phyloP scores from a whole-genome alignment of 2,113 vertebrate genomes.

The Caranx melampygus region DNA sequence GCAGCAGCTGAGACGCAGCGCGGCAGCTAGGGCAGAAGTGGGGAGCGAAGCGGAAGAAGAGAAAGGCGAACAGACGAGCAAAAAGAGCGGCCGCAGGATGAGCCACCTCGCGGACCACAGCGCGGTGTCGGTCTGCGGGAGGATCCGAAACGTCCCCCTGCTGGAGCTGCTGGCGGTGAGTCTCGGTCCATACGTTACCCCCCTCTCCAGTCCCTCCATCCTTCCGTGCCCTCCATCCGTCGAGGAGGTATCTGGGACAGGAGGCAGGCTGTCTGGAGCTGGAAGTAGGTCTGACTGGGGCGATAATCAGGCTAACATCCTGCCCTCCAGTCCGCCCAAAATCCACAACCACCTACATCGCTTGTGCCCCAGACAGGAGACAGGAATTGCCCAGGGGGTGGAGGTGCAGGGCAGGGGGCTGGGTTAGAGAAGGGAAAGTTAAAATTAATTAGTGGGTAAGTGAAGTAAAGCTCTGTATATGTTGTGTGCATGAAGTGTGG shows the following conservation, averaged over 20 bases:
- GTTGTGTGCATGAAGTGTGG: neutral
- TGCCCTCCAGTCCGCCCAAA: slow-evolving; percentile 51
- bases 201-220: slow-evolving; percentile 6
- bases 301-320: slow-evolving; percentile 59
- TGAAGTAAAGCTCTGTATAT: neutral
- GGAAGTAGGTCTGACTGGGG: slow-evolving; percentile 66
- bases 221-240: slow-evolving; percentile 3
- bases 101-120: slow-evolving; percentile 61
- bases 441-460: slow-evolving; percentile 6
- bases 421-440: neutral
- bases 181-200: slow-evolving; percentile 6
- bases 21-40: slow-evolving; percentile 64
- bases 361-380: slow-evolving; percentile 51
- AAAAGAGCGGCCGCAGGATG: slow-evolving; percentile 45
- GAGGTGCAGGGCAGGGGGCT: neutral
- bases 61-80: slow-evolving; percentile 11
- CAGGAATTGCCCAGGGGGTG: slow-evolving; percentile 56
- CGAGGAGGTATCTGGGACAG: slow-evolving; percentile 54
- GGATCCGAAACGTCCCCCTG: slow-evolving; percentile 57
- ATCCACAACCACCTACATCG: slow-evolving; percentile 39
- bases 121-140: slow-evolving; percentile 24
- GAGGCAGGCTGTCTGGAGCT: slow-evolving; percentile 55
- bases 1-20: slow-evolving; percentile 70
- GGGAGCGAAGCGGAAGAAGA: slow-evolving; percentile 64
- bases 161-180: slow-evolving; percentile 84